Base-by-base conservation (phyloP, 37 sponge, comb jelly and placozoan genomes). In the Hormiphora californensis region DNA sequence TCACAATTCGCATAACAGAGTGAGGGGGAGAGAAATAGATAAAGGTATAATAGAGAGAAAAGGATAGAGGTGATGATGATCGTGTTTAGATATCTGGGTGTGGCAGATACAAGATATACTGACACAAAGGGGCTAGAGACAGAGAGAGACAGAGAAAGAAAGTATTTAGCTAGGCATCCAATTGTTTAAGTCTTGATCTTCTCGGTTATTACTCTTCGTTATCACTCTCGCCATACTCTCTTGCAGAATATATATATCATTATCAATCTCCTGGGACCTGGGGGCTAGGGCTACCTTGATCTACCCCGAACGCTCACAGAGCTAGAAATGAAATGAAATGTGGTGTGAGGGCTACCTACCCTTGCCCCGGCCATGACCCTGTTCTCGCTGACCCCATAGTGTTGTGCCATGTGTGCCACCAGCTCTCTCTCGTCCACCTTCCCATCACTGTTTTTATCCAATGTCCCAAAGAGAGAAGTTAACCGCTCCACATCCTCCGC, bases 371-470 rank as follows among this genome's bases (percentile, higher is more conserved):
- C 68, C 19, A 36, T 39, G 12, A 67, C 21, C 34, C 9, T 17
- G 12, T 19, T 39, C 38, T 32, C 68, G 1, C 35, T 19, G 38
- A 36, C 68, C 38, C 68, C 68, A 30, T 67, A 67, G 38, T 19
- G 35, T 30, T 7, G 19, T 34, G 68, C 35, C 68, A 67, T 67
- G 19, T 67, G 35, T 5, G 8, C 36, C 4, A 67, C 2, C 19
- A 67, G 39, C 68, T 67, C 68, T 19, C 12, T 21, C 35, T 67
- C 68, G 68, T 67, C 68, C 1, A 67, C 35, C 4, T 36, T 36
- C 5, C 68, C 68, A 30, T 67, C 68, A 36, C 68, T 30, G 36
- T 67, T 67, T 36, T 67, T 36, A 30, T 67, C 68, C 1, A 67
- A 39, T 15, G 68, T 67, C 38, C 35, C 38, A 19, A 67, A 67